These are phyloP conservation scores for Moxostoma hubbsi DNA, from an alignment of 2,797 vertebrate genomes.

Conservation along the genomic window DNA sequence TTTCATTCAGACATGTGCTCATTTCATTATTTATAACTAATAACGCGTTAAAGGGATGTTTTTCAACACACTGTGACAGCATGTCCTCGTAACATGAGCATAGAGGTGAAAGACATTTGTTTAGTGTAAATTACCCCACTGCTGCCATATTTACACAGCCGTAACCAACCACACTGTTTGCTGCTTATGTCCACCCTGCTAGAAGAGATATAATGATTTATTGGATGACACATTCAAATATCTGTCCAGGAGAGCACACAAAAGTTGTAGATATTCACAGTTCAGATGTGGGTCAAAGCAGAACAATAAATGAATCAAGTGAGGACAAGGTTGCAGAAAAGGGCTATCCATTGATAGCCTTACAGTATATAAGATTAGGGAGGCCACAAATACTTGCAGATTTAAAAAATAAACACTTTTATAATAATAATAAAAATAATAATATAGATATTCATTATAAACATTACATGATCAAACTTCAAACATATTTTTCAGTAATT, in stretches of 20 bases:
- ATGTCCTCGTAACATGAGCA: slow-evolving; percentile 34
- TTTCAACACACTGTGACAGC: slow-evolving; percentile 33
- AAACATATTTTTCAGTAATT: too few relatives aligned
- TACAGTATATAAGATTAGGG: too few relatives aligned
- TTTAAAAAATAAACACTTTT: too few relatives aligned
- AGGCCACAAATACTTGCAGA: too few relatives aligned
- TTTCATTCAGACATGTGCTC: slow-evolving; percentile 16
- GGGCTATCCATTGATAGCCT: too few relatives aligned
- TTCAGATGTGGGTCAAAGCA: neutral
- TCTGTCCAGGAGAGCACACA: neutral
- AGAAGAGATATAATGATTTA: neutral
- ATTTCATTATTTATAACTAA: slow-evolving; percentile 40
- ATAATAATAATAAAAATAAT: too few relatives aligned
- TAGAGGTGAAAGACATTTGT: slow-evolving; percentile 46
- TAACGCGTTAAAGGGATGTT: slow-evolving; percentile 22
- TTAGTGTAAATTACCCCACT: slow-evolving; percentile 41
- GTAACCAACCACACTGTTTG: neutral
- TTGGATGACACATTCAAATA: neutral
- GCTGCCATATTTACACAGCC: neutral
- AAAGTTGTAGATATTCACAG: neutral
- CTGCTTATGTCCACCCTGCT: neutral
- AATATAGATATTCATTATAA: too few relatives aligned
- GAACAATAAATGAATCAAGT: neutral
- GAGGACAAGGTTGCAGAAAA: too few relatives aligned
- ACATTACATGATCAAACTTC: too few relatives aligned